Evolutionary conservation across 2,113 vertebrate genomes (phyloP).

Genomic region (Triplophysa tibetana): DNA sequence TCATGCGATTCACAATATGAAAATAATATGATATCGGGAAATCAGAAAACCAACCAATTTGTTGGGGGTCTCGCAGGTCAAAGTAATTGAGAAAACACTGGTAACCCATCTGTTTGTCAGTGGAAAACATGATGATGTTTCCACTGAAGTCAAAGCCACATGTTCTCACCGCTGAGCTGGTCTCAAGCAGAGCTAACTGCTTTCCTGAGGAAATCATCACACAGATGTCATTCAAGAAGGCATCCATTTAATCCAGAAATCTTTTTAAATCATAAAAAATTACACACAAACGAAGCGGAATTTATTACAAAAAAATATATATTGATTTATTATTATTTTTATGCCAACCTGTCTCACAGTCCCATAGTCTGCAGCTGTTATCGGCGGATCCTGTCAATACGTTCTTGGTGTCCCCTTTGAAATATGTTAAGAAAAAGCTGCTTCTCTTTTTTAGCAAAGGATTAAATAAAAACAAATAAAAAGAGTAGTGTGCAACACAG

Average conservation of each 20-base stretch:
- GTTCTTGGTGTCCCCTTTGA: slow-evolving; percentile 91
- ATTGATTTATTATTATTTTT: neutral
- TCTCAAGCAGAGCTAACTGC: slow-evolving; percentile 89
- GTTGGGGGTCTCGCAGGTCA: slow-evolving; percentile 53
- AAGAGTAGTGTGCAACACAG: neutral
- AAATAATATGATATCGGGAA: neutral
- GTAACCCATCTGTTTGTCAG: slow-evolving; percentile 99
- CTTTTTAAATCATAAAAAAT: no score
- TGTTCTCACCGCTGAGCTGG: slow-evolving; percentile 92
- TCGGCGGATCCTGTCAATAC: slow-evolving; percentile 95
- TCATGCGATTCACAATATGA: neutral
- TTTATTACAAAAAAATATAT: no score
- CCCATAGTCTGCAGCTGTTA: slow-evolving; percentile 95
- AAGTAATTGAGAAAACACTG: slow-evolving; percentile 75
- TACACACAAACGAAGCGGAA: no score
- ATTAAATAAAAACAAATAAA: neutral
- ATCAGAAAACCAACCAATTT: slow-evolving; percentile 38
- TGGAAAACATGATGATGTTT: slow-evolving; percentile 99
- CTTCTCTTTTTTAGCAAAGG: neutral
- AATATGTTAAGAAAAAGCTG: slow-evolving; percentile 61
- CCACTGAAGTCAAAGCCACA: slow-evolving; percentile 98
- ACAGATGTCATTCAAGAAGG: neutral
- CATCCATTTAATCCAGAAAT: neutral
- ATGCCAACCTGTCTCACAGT: slow-evolving; percentile 90
- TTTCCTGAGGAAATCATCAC: slow-evolving; percentile 76